Base-by-base conservation (phyloP, 2,113 vertebrate species). In the Zapornia atra region DNA sequence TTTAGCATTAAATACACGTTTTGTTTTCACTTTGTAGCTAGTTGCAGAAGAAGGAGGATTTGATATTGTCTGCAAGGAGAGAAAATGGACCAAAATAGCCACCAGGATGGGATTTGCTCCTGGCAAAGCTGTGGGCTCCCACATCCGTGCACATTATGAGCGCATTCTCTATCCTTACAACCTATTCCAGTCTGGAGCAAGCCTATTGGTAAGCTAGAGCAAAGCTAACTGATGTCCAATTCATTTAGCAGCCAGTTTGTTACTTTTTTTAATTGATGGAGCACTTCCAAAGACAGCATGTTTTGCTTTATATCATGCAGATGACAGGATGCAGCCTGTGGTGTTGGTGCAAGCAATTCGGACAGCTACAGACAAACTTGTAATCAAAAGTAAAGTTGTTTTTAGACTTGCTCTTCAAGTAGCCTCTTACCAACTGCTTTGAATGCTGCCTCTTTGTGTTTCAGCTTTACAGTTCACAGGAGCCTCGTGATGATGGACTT, bases 1-100 rank as follows among this genome's bases (percentile, higher is more conserved):
- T 60, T 86, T 48, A 15, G 10, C 46, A 6, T 86, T 82, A 50
- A 84, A 40, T 46, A 17, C 4, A 8, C 33, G 4, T 68, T 85
- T 71, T 95, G 9, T 76, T 93, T 93, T 96, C 36, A 1, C 84
- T 96, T 97, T 97, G 83, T 96, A 99, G 99, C 98, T 99, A 90
- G 99, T 99, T 85, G 98, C 98, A 92, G 99, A 99, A 44, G 99
- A 99, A 98, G 99, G 99, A 56, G 99, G 99, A 34, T 99, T 99
- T 95, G 99, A 99, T 70, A 89, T 98, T 0, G 99, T 99, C 79
- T 99, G 99, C 95, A 99, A 98, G 94, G 99, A 99, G 34, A 98
- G 99, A 91, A 99, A 98, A 96, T 99, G 99, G 99, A 99, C 99
- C 91, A 99, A 99, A 97, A 99, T 99, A 91, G 99, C 99, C 44